Conservation (phyloP, 2,888 invertebrate genomes). For the Eupithecia subfuscata region DNA sequence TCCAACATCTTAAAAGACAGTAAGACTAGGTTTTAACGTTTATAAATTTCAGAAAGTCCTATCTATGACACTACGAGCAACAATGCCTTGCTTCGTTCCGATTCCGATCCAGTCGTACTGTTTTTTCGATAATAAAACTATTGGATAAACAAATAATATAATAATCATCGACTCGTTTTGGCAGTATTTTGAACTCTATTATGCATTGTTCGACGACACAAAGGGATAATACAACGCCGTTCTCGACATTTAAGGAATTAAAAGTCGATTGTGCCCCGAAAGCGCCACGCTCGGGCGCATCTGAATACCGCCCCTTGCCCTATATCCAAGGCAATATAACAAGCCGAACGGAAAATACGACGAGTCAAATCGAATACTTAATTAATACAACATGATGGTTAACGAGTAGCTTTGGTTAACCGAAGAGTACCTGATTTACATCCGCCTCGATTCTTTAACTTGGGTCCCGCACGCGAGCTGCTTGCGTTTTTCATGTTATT, state of each 20-base stretch:
- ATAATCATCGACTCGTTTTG: conserved; percentile 43
- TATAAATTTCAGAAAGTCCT: conserved; percentile 82
- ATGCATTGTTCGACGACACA: conserved; percentile 55
- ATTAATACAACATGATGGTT: conserved; percentile 61
- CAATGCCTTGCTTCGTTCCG: conserved; percentile 60
- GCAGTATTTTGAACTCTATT: conserved; percentile 51
- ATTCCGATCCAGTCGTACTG: conserved; percentile 60
- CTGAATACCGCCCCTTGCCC: conserved; percentile 32
- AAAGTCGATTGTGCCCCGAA: conserved; percentile 42
- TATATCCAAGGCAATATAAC: conserved; percentile 31
- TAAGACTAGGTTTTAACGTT: conserved; percentile 77
- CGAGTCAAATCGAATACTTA: conserved; percentile 52
- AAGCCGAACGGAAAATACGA: conserved; percentile 51
- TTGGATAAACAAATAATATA: conserved; percentile 48
- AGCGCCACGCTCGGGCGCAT: conserved; percentile 33
- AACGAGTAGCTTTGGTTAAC: conserved; percentile 62
- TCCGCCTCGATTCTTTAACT: conserved; percentile 30
- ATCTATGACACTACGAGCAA: conserved; percentile 71
- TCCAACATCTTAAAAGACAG: conserved; percentile 55
- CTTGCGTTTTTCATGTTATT: conserved; percentile 43
- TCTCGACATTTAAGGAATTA: conserved; percentile 48
- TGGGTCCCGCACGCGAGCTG: conserved; percentile 48
- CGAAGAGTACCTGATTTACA: conserved; percentile 47
- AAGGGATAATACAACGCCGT: conserved; percentile 48
- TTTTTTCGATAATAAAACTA: conserved; percentile 44